Evolutionary conservation across 2,797 vertebrate genomes (phyloP), one percentile per base, ranked within the genome.

Genomic region (Melanotaenia pygmaea): DNA sequence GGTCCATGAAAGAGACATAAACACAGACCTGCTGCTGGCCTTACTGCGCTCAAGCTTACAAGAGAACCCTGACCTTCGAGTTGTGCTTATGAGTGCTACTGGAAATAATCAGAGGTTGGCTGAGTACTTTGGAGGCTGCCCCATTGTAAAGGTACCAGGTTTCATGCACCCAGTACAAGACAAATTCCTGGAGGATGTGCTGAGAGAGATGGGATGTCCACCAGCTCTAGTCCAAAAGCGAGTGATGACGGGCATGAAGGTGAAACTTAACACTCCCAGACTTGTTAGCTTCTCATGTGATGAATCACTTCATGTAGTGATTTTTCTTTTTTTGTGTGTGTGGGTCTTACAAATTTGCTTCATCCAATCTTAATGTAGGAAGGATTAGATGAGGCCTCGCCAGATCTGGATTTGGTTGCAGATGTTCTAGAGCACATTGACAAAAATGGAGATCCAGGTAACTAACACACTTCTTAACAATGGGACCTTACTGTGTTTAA

Each of bases 61-160:
- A 20, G 91, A 94, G 24, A 99, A 98, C 88, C 96, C 95, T 0
- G 70, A 93, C 67, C 87, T 99, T 38, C 94, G 95, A 16, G 92
- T 99, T 69, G 94, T 99, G 63, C 93, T 99, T 0, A 99, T 99
- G 98, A 99, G 97, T 0, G 98, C 98, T 61, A 99, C 97, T 0
- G 97, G 97, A 0, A 97, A 99, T 87, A 98, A 96, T 5, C 87
- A 94, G 66, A 94, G 96, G 10, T 95, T 99, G 82, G 92, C 96
- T 0, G 85, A 91, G 34, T 99, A 98, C 88, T 99, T 99, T 16
- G 96, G 95, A 8, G 93, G 93, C 53, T 97, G 96, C 73, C 96
- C 96, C 0, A 93, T 99, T 18, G 90, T 99, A 53, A 96, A 95
- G 59, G 95, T 99, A 68, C 97, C 97, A 0, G 98, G 98, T 0